These are phyloP conservation scores for Centropus bengalensis DNA, from an alignment of 2,113 vertebrate genomes.

Conservation along the genomic window DNA sequence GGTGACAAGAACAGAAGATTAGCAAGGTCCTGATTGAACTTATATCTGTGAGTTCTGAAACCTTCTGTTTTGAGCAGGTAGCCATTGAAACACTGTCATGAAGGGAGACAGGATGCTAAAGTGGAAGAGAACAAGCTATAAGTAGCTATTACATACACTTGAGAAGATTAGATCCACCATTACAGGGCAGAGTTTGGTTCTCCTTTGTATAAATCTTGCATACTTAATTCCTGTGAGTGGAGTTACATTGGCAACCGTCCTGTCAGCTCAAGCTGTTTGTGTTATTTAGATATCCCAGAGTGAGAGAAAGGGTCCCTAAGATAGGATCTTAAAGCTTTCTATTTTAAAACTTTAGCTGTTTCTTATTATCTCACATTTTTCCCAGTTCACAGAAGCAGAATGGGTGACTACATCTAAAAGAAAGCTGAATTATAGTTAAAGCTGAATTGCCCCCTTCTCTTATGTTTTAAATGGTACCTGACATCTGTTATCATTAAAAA, in stretches of 20 bases:
- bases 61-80: background rate
- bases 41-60: background rate
- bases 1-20: background rate
- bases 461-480: constrained; percentile 51
- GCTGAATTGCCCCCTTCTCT: background rate
- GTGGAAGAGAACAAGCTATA: background rate
- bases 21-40: background rate
- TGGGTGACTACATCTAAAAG: background rate
- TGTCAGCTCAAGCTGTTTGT: background rate
- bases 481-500: constrained; percentile 56
- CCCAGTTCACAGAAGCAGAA: background rate
- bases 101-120: background rate
- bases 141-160: background rate
- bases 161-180: background rate
- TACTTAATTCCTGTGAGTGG: background rate
- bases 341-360: background rate
- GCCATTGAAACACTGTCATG: background rate
- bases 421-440: background rate
- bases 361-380: background rate
- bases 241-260: background rate
- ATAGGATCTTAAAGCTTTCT: background rate
- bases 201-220: background rate
- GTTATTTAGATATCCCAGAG: background rate
- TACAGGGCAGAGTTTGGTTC: background rate
- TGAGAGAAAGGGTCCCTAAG: background rate